Evolutionary conservation across 2,888 invertebrate genomes (phyloP).

Genomic region (Hanleya hanleyi): DNA sequence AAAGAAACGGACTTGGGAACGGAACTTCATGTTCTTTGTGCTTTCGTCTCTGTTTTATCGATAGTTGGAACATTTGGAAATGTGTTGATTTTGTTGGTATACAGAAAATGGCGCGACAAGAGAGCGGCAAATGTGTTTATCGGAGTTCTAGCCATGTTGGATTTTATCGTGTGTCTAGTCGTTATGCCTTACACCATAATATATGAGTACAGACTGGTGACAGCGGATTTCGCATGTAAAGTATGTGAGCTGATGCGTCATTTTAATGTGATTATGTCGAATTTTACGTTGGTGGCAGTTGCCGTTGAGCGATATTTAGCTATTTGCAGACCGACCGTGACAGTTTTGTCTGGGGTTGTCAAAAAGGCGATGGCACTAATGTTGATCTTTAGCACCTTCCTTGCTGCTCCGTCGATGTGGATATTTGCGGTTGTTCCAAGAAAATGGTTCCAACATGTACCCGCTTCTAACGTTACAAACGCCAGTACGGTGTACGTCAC

Average conservation of each 20-base stretch:
- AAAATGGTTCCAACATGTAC: too few relatives aligned
- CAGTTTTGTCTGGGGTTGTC: background rate
- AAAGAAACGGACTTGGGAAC: too few relatives aligned
- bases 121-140: conserved; percentile 6
- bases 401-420: conserved; percentile 8
- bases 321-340: conserved; percentile 14
- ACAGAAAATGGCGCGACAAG: background rate
- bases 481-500: background rate
- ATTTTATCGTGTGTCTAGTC: conserved; percentile 21
- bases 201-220: conserved; percentile 14
- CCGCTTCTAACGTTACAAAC: too few relatives aligned
- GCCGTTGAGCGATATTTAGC: conserved; percentile 24
- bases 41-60: background rate
- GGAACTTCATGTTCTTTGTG: background rate
- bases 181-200: conserved; percentile 24
- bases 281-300: conserved; percentile 10
- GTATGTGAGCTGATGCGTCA: conserved; percentile 18
- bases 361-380: background rate
- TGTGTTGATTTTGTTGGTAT: conserved; percentile 15
- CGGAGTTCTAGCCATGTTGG: conserved; percentile 8
- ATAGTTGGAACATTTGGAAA: conserved; percentile 18
- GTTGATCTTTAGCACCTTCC: background rate
- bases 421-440: conserved; percentile 13
- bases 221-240: conserved; percentile 17
- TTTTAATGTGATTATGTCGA: conserved; percentile 17